These are phyloP conservation scores for Xenopus tropicalis DNA, from an alignment of 2,113 vertebrate species.

Conservation along the genomic window UCB_Xtro_10.0 CM004449.2:130485501-130486000, in stretches of 20 bases:
- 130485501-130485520: no score
- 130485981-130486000: constrained; percentile 96
- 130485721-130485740: constrained; percentile 13
- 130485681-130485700: constrained; percentile 21
- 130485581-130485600: no score
- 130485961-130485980: constrained; percentile 67
- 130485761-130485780: not conserved
- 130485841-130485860: constrained; percentile 59
- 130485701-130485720: constrained; percentile 28
- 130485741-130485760: constrained; percentile 6
- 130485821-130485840: constrained; percentile 35
- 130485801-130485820: constrained; percentile 24
- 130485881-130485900: constrained; percentile 84
- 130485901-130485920: constrained; percentile 64
- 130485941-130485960: constrained; percentile 96
- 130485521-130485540: no score
- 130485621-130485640: not conserved
- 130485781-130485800: constrained; percentile 1
- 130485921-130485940: constrained; percentile 77
- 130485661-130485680: not conserved
- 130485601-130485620: no score
- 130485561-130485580: no score
- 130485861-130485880: constrained; percentile 72
- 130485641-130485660: constrained; percentile 4
- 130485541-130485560: no score